Evolutionary conservation across 2,797 vertebrate genomes (phyloP), one percentile per base, ranked within the genome.

Genomic region (Cheirogaleus major): DNA sequence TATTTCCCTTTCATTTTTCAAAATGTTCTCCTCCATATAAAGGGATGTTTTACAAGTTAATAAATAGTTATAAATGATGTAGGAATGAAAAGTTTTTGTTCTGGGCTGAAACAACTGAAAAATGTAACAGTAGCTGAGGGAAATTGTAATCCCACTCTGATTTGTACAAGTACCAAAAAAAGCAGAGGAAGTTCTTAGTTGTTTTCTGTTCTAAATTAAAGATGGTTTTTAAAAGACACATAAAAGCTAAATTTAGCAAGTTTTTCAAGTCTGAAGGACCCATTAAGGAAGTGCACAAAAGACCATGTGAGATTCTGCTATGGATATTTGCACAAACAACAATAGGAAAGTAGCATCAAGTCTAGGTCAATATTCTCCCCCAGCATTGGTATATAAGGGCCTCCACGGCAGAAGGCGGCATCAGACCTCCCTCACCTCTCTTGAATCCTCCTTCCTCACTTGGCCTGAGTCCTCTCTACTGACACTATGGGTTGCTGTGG

Each of bases 401-500:
- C 79, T 38, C 48, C 65, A 27, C 12, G 8, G 27, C 11, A 30
- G 63, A 41, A 55, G n/a, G 13, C 4, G 4, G 2, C 72, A 45
- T 45, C 81, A 38, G 48, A 59, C 15, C 59, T 35, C 4, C 7
- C 18, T 85, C 10, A 48, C 32, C 52, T 72, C 72, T 79, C 72
- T 79, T 63, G 70, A 72, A 4, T 57, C 32, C 35, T 80, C 35
- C 6, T 70, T 78, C 23, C 52, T 84, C 63, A 41, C 52, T 27
- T 61, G 13, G 32, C 23, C 25, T 12, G 43, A 72, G 20, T 70
- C 32, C 43, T 65, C 76, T 95, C 22, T 55, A 5, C 78, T 18
- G 38, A 96, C 63, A 79, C 45, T n/a, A 84, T 79, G 93, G 93
- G 89, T 43, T 92, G 78, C 89, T 94, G 93, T 48, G 83, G 82